phyloP scores from a whole-genome alignment of 2,888 invertebrate species.

The Lycophotia porphyrea region DNA sequence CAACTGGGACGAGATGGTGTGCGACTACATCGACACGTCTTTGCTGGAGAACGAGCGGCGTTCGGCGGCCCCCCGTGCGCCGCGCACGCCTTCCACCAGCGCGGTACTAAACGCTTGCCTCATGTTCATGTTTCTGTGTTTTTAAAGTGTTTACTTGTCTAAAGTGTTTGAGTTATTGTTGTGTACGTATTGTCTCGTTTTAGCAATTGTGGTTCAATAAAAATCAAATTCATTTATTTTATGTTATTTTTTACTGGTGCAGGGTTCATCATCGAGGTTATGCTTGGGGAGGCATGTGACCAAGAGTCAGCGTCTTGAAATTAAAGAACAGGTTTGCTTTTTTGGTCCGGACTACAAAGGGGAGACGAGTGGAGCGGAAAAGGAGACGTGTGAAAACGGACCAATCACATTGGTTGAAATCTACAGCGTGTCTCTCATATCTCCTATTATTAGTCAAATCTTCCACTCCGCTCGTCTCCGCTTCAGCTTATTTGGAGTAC shows the following conservation, averaged over 20 bases:
- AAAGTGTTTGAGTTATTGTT: constrained; percentile 17
- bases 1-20: constrained; percentile 84
- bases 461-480: too few relatives aligned
- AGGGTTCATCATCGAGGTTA: too few relatives aligned
- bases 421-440: neutral
- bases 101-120: neutral
- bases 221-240: neutral
- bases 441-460: neutral
- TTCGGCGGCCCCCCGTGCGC: neutral
- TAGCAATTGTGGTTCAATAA: constrained; percentile 8
- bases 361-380: neutral
- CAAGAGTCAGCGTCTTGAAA: neutral
- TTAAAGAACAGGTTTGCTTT: neutral
- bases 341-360: neutral
- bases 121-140: constrained; percentile 22
- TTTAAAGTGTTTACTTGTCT: neutral
- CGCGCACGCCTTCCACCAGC: neutral
- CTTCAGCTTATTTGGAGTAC: too few relatives aligned
- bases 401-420: neutral
- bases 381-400: neutral
- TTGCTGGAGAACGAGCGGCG: constrained; percentile 57
- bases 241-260: neutral
- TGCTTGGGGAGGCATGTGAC: neutral
- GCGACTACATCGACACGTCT: constrained; percentile 83
- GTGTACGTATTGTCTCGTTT: constrained; percentile 10